Conservation (phyloP, 2,888 invertebrate species). For the Cryptus armator region DNA sequence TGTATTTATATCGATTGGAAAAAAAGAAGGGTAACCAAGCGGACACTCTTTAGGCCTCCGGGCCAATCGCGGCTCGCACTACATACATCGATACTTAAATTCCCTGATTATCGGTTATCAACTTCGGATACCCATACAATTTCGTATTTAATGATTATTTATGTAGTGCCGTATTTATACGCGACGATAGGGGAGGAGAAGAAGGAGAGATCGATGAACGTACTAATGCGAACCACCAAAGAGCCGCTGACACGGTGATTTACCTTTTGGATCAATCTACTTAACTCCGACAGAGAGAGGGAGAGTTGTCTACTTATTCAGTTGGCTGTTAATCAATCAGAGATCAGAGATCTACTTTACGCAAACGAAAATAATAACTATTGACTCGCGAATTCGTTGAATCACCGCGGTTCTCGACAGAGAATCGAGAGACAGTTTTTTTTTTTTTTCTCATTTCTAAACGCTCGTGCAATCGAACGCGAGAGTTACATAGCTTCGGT, state of each 20-base stretch:
- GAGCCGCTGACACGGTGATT: slow-evolving; percentile 51
- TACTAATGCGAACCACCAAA: slow-evolving; percentile 29
- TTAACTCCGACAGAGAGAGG: slow-evolving; percentile 24
- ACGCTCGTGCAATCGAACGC: slow-evolving; percentile 45
- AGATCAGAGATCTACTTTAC: slow-evolving; percentile 7
- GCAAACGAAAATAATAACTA: slow-evolving; percentile 7
- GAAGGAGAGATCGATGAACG: slow-evolving; percentile 55
- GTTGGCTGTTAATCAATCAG: slow-evolving; percentile 11
- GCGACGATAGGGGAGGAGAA: neutral
- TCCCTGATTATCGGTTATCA: slow-evolving; percentile 65
- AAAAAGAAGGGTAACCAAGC: neutral
- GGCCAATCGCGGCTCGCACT: slow-evolving; percentile 7
- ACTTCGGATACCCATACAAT: slow-evolving; percentile 56
- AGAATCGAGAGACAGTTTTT: slow-evolving; percentile 41
- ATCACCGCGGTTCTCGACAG: neutral
- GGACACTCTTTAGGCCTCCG: slow-evolving; percentile 33
- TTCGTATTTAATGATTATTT: slow-evolving; percentile 63
- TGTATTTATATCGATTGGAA: neutral
- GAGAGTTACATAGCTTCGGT: slow-evolving; percentile 19
- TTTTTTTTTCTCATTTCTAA: neutral
- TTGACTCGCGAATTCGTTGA: neutral
- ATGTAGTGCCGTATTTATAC: slow-evolving; percentile 42
- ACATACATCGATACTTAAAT: slow-evolving; percentile 55
- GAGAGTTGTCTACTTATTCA: neutral
- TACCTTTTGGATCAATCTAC: slow-evolving; percentile 22